These are phyloP conservation scores for Menidia beryllina DNA, from an alignment of 2,113 vertebrate genomes.

Conservation along the genomic window DNA sequence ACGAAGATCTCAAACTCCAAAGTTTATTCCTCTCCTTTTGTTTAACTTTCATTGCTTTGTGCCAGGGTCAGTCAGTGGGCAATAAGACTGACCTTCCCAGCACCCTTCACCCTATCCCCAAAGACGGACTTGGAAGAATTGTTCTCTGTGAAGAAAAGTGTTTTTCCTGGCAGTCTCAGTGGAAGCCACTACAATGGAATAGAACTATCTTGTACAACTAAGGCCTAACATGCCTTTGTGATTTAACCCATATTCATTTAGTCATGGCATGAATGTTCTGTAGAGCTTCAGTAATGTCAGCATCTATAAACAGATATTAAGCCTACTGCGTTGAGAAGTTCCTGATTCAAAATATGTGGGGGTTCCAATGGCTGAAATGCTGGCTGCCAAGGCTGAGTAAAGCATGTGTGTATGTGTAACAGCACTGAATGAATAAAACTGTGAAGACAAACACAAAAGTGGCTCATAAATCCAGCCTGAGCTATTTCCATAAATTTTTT, in stretches of 20 bases:
- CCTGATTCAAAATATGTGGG: constrained; percentile 47
- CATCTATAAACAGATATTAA: constrained; percentile 51
- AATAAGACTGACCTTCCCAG: constrained; percentile 55
- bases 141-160: constrained; percentile 67
- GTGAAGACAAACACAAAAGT: too few species aligned
- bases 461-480: too few species aligned
- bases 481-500: too few species aligned
- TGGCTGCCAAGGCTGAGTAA: constrained; percentile 28
- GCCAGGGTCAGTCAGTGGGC: constrained; percentile 49
- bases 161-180: constrained; percentile 73
- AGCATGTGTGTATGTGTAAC: constrained; percentile 5
- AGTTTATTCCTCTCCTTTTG: constrained; percentile 56
- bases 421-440: constrained; percentile 41
- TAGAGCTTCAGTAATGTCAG: constrained; percentile 43
- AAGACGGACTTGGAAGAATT: constrained; percentile 66
- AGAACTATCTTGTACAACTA: constrained; percentile 50
- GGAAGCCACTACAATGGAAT: constrained; percentile 40
- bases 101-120: constrained; percentile 48
- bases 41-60: constrained; percentile 55
- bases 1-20: constrained; percentile 50
- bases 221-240: constrained; percentile 52
- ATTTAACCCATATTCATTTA: constrained; percentile 56
- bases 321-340: constrained; percentile 48
- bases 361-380: constrained; percentile 53
- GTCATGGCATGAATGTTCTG: constrained; percentile 32